Percentiles rank a stretch among this genome's conserved stretches.
Evolutionary conservation across 2,888 invertebrate species (phyloP).

Genomic region (Meliscaeva auricollis): DNA sequence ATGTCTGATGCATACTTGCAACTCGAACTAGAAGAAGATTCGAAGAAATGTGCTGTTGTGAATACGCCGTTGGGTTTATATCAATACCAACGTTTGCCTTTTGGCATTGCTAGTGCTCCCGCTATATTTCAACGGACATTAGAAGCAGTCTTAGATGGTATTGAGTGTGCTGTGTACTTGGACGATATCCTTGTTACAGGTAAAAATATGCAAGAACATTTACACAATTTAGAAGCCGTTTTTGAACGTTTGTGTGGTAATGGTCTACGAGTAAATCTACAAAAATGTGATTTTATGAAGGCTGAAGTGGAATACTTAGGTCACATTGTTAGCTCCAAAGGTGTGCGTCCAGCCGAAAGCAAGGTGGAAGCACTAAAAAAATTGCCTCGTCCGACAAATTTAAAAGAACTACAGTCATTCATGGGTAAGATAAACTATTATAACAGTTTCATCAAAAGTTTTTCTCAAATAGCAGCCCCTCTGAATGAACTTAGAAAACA

Average conservation of each 20-base stretch:
- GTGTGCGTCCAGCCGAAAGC: conserved; percentile 25
- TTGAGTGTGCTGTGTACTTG: conserved; percentile 42
- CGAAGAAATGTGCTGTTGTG: conserved; percentile 31
- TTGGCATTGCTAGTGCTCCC: conserved; percentile 52
- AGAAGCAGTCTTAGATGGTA: conserved; percentile 42
- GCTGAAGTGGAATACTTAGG: conserved; percentile 64
- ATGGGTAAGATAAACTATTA: conserved; percentile 43
- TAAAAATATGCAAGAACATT: conserved; percentile 36
- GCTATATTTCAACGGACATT: conserved; percentile 63
- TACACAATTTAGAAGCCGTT: conserved; percentile 51
- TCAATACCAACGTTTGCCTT: conserved; percentile 44
- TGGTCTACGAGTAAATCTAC: conserved; percentile 33
- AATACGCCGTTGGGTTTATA: conserved; percentile 50
- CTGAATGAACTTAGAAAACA: conserved; percentile 33
- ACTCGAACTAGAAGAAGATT: conserved; percentile 33
- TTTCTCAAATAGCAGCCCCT: conserved; percentile 19
- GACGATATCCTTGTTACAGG: conserved; percentile 54
- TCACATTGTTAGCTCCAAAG: conserved; percentile 22
- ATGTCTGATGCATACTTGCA: conserved; percentile 51
- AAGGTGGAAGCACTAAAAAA: conserved; percentile 23
- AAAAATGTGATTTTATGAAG: conserved; percentile 42
- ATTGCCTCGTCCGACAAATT: conserved; percentile 19
- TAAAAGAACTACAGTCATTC: conserved; percentile 31
- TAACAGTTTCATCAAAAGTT: conserved; percentile 29
- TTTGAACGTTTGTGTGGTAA: conserved; percentile 41